These are phyloP conservation scores for Scortum barcoo DNA, from an alignment of 2,113 vertebrate species.

Conservation along the genomic window DNA sequence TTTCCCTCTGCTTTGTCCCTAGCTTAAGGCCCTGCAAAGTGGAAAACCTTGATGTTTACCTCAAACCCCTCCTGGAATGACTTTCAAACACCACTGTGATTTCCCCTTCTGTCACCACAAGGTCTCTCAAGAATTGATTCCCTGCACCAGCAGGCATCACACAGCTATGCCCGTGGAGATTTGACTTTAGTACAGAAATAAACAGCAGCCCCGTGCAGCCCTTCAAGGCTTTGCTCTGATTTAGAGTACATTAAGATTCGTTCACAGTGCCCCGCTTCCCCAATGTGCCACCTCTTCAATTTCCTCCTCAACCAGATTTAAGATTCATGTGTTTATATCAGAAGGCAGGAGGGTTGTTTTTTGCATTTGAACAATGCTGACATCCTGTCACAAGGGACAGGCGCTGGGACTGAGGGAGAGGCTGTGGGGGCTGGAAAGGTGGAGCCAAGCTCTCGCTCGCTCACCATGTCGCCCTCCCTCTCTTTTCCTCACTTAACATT, in stretches of 20 bases:
- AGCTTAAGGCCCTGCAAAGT: slow-evolving; percentile 64
- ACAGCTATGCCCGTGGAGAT: slow-evolving; percentile 72
- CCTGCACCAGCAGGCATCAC: slow-evolving; percentile 74
- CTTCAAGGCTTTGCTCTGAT: slow-evolving; percentile 77
- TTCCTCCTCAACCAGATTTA: slow-evolving; percentile 72
- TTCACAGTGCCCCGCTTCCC: slow-evolving; percentile 71
- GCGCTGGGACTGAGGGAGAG: slow-evolving; percentile 37
- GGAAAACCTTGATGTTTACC: slow-evolving; percentile 74
- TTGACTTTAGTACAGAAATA: slow-evolving; percentile 79
- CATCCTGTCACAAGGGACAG: slow-evolving; percentile 74
- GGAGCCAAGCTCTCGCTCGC: slow-evolving; percentile 26
- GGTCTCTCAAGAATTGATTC: slow-evolving; percentile 80
- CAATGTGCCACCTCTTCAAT: slow-evolving; percentile 73
- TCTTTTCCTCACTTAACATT: slow-evolving; percentile 64
- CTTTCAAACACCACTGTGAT: slow-evolving; percentile 78
- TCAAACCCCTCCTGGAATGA: slow-evolving; percentile 69
- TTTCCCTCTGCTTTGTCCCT: slow-evolving; percentile 32
- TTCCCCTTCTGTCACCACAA: slow-evolving; percentile 80
- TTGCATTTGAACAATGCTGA: slow-evolving; percentile 76
- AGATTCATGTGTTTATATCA: slow-evolving; percentile 74
- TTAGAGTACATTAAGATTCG: slow-evolving; percentile 80
- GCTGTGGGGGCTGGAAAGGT: slow-evolving; percentile 42
- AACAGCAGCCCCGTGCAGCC: slow-evolving; percentile 72
- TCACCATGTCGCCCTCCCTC: slow-evolving; percentile 34
- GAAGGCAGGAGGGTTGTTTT: slow-evolving; percentile 69